Conservation (phyloP, 2,797 vertebrate species). For the Neomorphus geoffroyi region DNA sequence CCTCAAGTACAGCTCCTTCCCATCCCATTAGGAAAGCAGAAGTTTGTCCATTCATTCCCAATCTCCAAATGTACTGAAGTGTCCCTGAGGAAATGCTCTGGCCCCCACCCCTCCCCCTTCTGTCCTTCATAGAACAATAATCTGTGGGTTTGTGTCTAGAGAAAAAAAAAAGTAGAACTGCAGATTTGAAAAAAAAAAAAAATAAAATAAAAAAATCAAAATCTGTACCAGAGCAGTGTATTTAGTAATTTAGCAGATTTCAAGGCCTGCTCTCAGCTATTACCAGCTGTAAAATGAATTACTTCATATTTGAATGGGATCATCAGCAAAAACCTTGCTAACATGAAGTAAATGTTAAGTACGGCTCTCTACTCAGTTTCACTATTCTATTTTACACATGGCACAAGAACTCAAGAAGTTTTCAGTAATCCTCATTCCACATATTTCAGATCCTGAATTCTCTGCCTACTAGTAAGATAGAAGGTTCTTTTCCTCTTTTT, state of each 20-base stretch:
- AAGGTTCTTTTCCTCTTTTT: not conserved
- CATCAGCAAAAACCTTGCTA: not conserved
- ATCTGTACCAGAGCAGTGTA: not conserved
- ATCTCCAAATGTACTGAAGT: not conserved
- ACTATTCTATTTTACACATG: not conserved
- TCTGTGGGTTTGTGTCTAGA: not conserved
- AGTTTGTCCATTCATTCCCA: not conserved
- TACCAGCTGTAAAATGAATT: not conserved
- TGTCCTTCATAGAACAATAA: not conserved
- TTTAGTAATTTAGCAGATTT: not conserved
- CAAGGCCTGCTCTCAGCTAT: not conserved
- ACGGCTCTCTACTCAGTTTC: not conserved
- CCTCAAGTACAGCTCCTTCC: not conserved
- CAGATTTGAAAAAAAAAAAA: not conserved
- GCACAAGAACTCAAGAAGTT: not conserved
- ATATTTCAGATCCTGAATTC: not conserved
- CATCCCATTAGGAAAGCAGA: not conserved
- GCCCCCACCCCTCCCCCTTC: fast-evolving
- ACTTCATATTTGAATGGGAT: not conserved
- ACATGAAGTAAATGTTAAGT: not conserved
- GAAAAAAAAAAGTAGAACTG: not conserved
- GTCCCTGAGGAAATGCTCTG: not conserved
- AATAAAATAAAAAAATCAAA: too few relatives aligned
- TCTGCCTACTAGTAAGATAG: not conserved
- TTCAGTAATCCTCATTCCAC: not conserved